Evolutionary conservation across 2,888 invertebrate genomes (phyloP).

Genomic region (Callyntrura sp.): DNA sequence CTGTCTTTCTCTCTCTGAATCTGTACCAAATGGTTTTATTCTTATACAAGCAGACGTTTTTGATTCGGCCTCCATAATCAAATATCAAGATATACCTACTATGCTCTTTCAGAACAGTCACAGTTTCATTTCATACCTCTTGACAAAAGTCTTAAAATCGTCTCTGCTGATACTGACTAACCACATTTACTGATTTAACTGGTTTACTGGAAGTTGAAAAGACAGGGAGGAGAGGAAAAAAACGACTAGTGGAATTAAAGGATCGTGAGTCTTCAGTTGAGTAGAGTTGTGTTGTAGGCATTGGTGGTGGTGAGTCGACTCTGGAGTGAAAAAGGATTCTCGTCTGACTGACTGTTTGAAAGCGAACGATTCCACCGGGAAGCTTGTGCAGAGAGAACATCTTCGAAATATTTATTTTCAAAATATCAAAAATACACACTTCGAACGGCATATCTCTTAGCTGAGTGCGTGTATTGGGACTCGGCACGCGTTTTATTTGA

Average conservation of each 20-base stretch:
- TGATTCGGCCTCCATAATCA: constrained; percentile 63
- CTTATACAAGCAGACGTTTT: constrained; percentile 48
- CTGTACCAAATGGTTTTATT: constrained; percentile 60
- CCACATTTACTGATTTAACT: constrained; percentile 37
- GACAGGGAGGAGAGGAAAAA: constrained; percentile 46
- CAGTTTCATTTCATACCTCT: constrained; percentile 26
- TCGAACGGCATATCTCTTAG: background rate
- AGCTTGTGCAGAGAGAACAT: constrained; percentile 28
- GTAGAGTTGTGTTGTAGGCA: constrained; percentile 38
- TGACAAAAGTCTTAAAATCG: constrained; percentile 48
- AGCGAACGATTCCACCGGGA: constrained; percentile 45
- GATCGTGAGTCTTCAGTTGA: constrained; percentile 61
- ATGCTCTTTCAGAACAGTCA: background rate
- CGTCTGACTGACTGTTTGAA: constrained; percentile 24
- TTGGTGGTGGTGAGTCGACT: constrained; percentile 22
- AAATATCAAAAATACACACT: background rate
- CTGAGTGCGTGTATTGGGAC: background rate
- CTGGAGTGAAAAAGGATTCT: constrained; percentile 59
- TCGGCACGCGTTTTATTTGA: background rate
- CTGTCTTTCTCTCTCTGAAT: constrained; percentile 15
- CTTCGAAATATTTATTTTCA: background rate
- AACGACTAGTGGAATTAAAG: constrained; percentile 66
- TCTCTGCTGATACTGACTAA: constrained; percentile 29
- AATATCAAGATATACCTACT: background rate
- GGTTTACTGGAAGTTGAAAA: constrained; percentile 61